These are phyloP conservation scores for Semotilus atromaculatus DNA, from an alignment of 2,797 vertebrate species.

Conservation along the genomic window DNA sequence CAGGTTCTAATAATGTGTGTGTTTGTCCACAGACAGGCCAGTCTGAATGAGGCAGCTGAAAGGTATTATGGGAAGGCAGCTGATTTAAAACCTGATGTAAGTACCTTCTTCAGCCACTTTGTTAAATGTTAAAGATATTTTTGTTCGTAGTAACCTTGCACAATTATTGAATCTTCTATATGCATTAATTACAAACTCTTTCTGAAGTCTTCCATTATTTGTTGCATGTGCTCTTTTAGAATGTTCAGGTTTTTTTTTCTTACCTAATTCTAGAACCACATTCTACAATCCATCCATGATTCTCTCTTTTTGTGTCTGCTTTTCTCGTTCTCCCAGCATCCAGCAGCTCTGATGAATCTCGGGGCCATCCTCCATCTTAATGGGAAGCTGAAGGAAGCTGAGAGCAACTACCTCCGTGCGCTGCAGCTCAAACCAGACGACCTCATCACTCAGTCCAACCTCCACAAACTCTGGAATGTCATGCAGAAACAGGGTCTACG, in stretches of 20 bases:
- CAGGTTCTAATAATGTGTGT: background rate
- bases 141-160: background rate
- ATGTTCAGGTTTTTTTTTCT: background rate
- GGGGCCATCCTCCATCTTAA: slow-evolving; percentile 98
- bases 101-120: slow-evolving; percentile 66
- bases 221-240: background rate
- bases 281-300: background rate
- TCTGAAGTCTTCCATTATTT: background rate
- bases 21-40: slow-evolving; percentile 85
- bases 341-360: slow-evolving; percentile 97
- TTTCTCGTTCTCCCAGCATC: slow-evolving; percentile 79
- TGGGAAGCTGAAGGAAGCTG: slow-evolving; percentile 90
- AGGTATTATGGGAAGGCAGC: slow-evolving; percentile 90
- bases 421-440: slow-evolving; percentile 96
- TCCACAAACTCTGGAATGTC: slow-evolving; percentile 98
- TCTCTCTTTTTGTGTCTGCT: slow-evolving; percentile 69
- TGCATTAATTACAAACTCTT: background rate
- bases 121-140: background rate
- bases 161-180: background rate
- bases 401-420: slow-evolving; percentile 95
- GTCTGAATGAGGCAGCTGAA: slow-evolving; percentile 93
- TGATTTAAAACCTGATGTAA: slow-evolving; percentile 90
- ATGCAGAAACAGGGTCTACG: slow-evolving; percentile 97
- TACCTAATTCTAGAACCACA: background rate
- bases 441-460: slow-evolving; percentile 95